Conservation (phyloP, 2,888 invertebrate species). For the Slavum lentiscoides region DNA sequence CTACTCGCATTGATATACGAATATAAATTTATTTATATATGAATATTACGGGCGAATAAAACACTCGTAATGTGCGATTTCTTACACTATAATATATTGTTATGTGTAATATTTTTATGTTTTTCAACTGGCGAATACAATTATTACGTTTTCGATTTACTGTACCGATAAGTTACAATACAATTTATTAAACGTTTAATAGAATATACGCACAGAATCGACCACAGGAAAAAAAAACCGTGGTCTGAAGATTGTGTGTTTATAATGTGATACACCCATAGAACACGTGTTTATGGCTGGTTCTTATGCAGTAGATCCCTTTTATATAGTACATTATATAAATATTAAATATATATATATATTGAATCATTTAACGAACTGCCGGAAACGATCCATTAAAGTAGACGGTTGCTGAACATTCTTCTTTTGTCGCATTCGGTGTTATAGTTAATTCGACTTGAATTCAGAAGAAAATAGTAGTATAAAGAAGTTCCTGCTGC, state of each 20-base stretch:
- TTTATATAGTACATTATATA: background rate
- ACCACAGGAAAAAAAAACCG: background rate
- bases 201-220: background rate
- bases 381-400: conserved; percentile 53
- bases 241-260: background rate
- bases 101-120: too few relatives aligned
- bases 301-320: conserved; percentile 9
- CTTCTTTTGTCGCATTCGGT: conserved; percentile 23
- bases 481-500: background rate
- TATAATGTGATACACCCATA: background rate
- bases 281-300: conserved; percentile 42
- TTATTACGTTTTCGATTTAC: too few relatives aligned
- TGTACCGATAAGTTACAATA: too few relatives aligned
- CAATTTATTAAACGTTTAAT: too few relatives aligned
- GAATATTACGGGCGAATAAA: too few relatives aligned
- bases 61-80: too few relatives aligned
- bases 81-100: too few relatives aligned
- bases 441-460: conserved; percentile 16
- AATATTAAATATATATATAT: background rate
- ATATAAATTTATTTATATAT: too few relatives aligned
- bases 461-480: conserved; percentile 21
- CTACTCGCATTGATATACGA: too few relatives aligned
- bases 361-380: conserved; percentile 20
- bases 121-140: too few relatives aligned
- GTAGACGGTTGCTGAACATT: conserved; percentile 2